Conservation (phyloP, 1,140 invertebrate genomes). For the Ceratina japonica region DNA sequence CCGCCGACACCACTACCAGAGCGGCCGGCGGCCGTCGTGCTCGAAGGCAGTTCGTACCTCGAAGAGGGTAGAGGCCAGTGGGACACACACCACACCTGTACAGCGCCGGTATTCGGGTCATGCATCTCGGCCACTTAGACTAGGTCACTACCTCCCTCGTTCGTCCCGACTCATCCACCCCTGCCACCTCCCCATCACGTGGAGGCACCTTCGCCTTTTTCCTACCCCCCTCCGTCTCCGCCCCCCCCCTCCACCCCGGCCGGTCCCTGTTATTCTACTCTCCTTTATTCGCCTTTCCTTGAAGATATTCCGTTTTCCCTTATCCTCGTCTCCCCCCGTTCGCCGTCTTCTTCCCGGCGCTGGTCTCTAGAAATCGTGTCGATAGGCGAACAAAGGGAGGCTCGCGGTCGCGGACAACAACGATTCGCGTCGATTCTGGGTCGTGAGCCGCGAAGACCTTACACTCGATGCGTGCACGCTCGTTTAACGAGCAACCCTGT, state of each 20-base stretch:
- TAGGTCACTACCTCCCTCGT: constrained; percentile 73
- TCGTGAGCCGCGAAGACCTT: background rate
- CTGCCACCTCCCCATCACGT: background rate
- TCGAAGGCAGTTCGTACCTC: constrained; percentile 42
- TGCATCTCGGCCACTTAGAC: constrained; percentile 75
- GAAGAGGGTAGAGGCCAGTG: constrained; percentile 71
- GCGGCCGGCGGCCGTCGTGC: constrained; percentile 8
- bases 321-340: too few species aligned
- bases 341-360: background rate
- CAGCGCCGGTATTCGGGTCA: constrained; percentile 74
- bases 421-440: constrained; percentile 18
- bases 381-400: constrained; percentile 9
- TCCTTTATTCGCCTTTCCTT: background rate
- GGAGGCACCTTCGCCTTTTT: background rate
- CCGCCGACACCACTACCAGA: constrained; percentile 2
- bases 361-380: background rate
- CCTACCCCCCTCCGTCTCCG: background rate
- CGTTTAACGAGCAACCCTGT: background rate
- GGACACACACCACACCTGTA: constrained; percentile 73
- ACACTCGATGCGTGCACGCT: constrained; percentile 9
- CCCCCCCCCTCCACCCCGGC: background rate
- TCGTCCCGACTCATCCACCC: constrained; percentile 30
- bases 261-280: constrained; percentile 17
- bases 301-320: constrained; percentile 15
- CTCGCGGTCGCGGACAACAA: background rate